Evolutionary conservation across 2,113 vertebrate species (phyloP).

Genomic region (Sceloporus tristichus): DNA sequence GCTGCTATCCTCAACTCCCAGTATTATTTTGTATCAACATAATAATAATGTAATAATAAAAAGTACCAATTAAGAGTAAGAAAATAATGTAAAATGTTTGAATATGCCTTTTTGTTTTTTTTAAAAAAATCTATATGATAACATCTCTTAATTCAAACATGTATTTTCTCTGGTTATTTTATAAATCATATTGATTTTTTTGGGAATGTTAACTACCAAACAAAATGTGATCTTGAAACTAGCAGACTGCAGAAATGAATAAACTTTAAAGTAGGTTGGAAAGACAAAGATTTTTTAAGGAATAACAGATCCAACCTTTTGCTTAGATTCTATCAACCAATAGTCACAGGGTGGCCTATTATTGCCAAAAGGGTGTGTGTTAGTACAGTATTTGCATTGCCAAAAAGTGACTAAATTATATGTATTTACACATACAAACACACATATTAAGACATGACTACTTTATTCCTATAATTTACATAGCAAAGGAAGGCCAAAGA

Average conservation of each 20-base stretch:
- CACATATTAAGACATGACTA: not conserved
- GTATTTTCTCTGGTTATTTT: constrained; percentile 11
- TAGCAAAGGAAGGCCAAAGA: not conserved
- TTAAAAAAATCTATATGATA: not conserved
- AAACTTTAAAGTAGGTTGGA: not conserved
- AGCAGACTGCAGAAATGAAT: not conserved
- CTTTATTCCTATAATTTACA: not conserved
- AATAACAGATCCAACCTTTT: not conserved
- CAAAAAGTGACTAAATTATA: no score
- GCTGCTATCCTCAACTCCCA: not conserved
- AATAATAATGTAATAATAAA: constrained; percentile 8
- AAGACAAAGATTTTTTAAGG: not conserved
- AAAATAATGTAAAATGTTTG: constrained; percentile 5
- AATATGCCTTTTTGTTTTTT: not conserved
- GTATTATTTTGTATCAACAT: constrained; percentile 27
- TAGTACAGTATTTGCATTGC: no score
- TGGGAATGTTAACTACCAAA: not conserved
- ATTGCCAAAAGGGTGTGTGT: no score
- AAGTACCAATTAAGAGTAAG: constrained; percentile 18
- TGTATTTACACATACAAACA: not conserved
- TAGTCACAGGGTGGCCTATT: not conserved
- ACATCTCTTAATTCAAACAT: constrained; percentile 19
- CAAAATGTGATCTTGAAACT: constrained; percentile 3
- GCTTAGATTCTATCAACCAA: not conserved
- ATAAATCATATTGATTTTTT: not conserved